Percentiles rank a stretch among this genome's conserved stretches.
phyloP scores from a whole-genome alignment of 2,888 invertebrate species.

The Arge pagana region DNA sequence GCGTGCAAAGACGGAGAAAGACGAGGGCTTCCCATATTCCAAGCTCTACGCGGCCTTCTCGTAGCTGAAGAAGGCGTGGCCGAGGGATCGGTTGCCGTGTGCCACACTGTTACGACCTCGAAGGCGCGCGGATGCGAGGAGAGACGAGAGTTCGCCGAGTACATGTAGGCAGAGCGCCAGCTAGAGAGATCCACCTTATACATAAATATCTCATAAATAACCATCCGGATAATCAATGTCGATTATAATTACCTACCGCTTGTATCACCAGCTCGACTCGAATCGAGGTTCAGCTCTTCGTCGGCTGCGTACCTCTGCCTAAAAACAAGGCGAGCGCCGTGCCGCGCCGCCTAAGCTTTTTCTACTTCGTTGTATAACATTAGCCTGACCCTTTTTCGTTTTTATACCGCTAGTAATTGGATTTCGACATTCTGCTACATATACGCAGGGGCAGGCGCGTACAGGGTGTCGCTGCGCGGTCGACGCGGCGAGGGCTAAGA shows the following conservation, averaged over 20 bases:
- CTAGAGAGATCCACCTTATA: slow-evolving; percentile 35
- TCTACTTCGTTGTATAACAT: slow-evolving; percentile 22
- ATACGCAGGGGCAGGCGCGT: not conserved
- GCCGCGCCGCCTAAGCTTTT: slow-evolving; percentile 18
- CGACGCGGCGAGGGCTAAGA: no score
- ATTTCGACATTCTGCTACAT: slow-evolving; percentile 19
- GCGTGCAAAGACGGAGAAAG: no score
- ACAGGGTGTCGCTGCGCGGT: no score
- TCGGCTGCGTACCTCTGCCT: slow-evolving; percentile 13
- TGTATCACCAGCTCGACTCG: slow-evolving; percentile 21
- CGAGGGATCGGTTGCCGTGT: no score
- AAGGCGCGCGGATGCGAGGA: no score
- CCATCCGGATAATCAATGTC: slow-evolving; percentile 40
- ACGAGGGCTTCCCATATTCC: no score
- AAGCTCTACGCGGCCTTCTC: no score
- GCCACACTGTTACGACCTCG: no score
- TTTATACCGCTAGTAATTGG: slow-evolving; percentile 22
- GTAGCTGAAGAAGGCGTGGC: no score
- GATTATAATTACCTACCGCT: slow-evolving; percentile 42
- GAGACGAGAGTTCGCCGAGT: no score
- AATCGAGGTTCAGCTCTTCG: slow-evolving; percentile 13
- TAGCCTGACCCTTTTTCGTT: slow-evolving; percentile 22
- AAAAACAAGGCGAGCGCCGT: slow-evolving; percentile 19
- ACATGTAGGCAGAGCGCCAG: slow-evolving; percentile 15
- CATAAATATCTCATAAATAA: slow-evolving; percentile 53